Conservation (phyloP, 2,888 invertebrate species). For the Steinernema scapterisci region DNA sequence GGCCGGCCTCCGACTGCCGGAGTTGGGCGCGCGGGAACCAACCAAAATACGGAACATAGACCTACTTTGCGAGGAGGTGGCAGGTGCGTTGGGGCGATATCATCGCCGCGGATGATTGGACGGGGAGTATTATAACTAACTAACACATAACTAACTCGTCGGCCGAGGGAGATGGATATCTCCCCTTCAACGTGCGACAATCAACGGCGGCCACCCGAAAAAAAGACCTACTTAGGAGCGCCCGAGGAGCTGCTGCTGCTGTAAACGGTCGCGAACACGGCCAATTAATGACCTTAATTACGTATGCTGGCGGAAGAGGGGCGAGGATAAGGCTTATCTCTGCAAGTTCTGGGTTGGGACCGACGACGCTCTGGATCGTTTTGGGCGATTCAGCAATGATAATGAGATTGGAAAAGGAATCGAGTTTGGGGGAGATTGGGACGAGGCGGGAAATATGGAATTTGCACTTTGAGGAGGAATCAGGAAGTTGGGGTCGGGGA, state of each 20-base stretch:
- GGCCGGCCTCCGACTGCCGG: not conserved
- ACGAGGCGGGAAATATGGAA: too few relatives aligned
- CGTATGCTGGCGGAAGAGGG: not conserved
- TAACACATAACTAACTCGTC: conserved; percentile 31
- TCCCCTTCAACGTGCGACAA: not conserved
- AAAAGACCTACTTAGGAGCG: conserved; percentile 31
- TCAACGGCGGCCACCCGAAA: conserved; percentile 26
- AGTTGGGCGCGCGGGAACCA: not conserved
- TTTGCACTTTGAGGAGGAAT: too few relatives aligned
- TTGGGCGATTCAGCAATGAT: not conserved
- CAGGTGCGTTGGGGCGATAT: conserved; percentile 23
- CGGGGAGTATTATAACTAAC: conserved; percentile 30
- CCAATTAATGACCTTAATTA: conserved; percentile 31
- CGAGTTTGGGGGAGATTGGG: too few relatives aligned
- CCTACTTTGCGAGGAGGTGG: conserved; percentile 26
- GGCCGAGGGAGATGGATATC: conserved; percentile 15
- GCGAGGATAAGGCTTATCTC: conserved; percentile 13
- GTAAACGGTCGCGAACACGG: not conserved
- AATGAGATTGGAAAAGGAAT: not conserved
- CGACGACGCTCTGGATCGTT: not conserved
- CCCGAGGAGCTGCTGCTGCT: not conserved
- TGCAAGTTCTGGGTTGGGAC: conserved; percentile 1
- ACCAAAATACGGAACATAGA: conserved; percentile 31
- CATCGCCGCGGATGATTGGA: conserved; percentile 30
- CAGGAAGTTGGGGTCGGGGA: too few relatives aligned